Evolutionary conservation across 2,888 invertebrate genomes (phyloP), one percentile per base, ranked within the genome.

Genomic region (Ophioninae sp.): DNA sequence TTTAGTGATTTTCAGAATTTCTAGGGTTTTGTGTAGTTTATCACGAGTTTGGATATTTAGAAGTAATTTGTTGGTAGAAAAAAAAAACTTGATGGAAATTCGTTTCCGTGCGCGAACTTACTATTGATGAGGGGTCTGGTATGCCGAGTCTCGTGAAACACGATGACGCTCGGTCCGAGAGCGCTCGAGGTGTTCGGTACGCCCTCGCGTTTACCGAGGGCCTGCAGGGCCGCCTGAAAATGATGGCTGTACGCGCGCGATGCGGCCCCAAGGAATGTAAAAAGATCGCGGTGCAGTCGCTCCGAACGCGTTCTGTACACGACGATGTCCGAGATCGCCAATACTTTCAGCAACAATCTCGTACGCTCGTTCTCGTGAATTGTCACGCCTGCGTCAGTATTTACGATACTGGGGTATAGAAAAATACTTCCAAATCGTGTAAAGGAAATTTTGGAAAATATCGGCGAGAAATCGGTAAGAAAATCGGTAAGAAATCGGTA

Each of bases 261-360:
- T 0, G 97, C 97, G 82, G 95, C 95, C 8, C 96, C 96, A 79
- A 97, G 93, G 92, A 97, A 97, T 64, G 95, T 95, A 90, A 95
- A 97, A 94, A 97, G 94, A 91, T 97, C 97, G 85, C 95, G 94
- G 89, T 96, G 96, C 59, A 97, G 92, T 72, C 96, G 94, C 90
- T 97, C 97, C 0, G 96, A 95, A 79, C 96, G 94, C 10, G 97
- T 96, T 79, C 96, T 94, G 91, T 96, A 97, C 69, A 97, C 95
- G 0, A 97, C 95, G 85, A 97, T 94, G 92, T 97, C 97, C 3
- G 97, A 97, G 73, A 97, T 95, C 6, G 97, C 97, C n/a, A 97
- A 93, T 73, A 97, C 95, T 93, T 97, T 97, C 44, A 97, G 93
- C 68, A 97, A 92, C 74, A 97, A 94, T 71, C 96, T 94, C 85